Conservation (phyloP, 1,140 invertebrate genomes). For the Macrocentrus cingulum region DNA sequence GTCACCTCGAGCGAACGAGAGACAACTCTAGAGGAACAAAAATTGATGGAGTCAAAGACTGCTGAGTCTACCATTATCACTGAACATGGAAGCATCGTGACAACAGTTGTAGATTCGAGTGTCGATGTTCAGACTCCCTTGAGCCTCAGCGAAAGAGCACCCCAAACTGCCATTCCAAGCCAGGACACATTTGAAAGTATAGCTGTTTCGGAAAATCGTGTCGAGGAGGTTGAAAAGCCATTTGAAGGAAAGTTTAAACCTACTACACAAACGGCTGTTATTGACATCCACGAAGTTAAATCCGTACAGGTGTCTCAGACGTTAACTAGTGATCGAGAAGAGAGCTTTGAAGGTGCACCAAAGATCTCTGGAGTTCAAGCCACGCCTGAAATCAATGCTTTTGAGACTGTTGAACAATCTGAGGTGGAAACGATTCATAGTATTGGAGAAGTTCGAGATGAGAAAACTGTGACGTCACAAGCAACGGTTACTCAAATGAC, state of each 20-base stretch:
- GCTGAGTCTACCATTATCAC: slow-evolving; percentile 43
- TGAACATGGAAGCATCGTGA: slow-evolving; percentile 44
- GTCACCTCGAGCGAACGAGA: slow-evolving; percentile 40
- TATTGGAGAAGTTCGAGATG: slow-evolving; percentile 38
- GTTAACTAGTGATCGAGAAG: slow-evolving; percentile 51
- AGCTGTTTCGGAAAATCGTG: slow-evolving; percentile 46
- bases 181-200: slow-evolving; percentile 52
- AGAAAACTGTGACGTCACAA: slow-evolving; percentile 39
- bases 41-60: slow-evolving; percentile 36
- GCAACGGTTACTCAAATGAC: slow-evolving; percentile 51
- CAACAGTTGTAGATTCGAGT: slow-evolving; percentile 46
- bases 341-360: slow-evolving; percentile 31
- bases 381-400: slow-evolving; percentile 40
- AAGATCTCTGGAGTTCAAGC: slow-evolving; percentile 34
- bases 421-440: slow-evolving; percentile 46
- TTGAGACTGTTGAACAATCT: slow-evolving; percentile 45
- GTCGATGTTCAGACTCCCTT: slow-evolving; percentile 40
- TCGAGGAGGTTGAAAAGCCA: slow-evolving; percentile 50
- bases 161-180: slow-evolving; percentile 39
- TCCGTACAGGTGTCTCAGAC: slow-evolving; percentile 54
- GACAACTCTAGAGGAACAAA: slow-evolving; percentile 30
- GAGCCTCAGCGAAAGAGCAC: slow-evolving; percentile 20
- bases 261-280: slow-evolving; percentile 39
- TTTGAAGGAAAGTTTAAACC: slow-evolving; percentile 45
- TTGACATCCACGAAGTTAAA: slow-evolving; percentile 51